Evolutionary conservation across 2,888 invertebrate species (phyloP).

Genomic region (Cancer borealis): DNA sequence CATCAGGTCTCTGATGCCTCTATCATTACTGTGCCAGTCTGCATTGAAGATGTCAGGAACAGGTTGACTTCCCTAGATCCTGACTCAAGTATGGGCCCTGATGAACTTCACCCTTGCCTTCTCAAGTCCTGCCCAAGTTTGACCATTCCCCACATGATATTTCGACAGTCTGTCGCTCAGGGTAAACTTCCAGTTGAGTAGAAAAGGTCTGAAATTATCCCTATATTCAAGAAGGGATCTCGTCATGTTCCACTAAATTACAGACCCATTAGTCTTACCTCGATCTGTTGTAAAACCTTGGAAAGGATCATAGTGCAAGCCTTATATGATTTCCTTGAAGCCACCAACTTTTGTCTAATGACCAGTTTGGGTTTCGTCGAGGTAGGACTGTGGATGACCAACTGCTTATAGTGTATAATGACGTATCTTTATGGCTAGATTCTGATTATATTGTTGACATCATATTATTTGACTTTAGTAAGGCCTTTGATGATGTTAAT

Average conservation of each 20-base stretch:
- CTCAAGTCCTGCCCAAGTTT: background rate
- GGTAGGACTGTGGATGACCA: too few species aligned
- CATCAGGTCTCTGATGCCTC: too few species aligned
- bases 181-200: background rate
- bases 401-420: too few species aligned
- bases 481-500: too few species aligned
- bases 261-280: background rate
- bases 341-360: slow-evolving; percentile 15
- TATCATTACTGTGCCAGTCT: too few species aligned
- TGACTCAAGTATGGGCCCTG: too few species aligned
- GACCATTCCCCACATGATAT: slow-evolving; percentile 46
- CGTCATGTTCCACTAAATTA: slow-evolving; percentile 39
- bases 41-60: too few species aligned
- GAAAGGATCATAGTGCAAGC: slow-evolving; percentile 6
- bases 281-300: slow-evolving; percentile 36
- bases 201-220: slow-evolving; percentile 43
- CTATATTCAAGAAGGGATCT: slow-evolving; percentile 43
- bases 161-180: background rate
- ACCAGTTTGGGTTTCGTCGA: slow-evolving; percentile 48
- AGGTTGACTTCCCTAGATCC: too few species aligned
- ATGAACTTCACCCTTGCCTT: too few species aligned
- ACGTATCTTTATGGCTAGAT: too few species aligned
- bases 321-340: slow-evolving; percentile 29
- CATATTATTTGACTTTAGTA: too few species aligned
- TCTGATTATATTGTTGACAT: too few species aligned